A percentile compares a stretch with the other conserved stretches of the same genome.
Conservation (phyloP, 2,113 vertebrate species). For the Lagopus leucura region DNA sequence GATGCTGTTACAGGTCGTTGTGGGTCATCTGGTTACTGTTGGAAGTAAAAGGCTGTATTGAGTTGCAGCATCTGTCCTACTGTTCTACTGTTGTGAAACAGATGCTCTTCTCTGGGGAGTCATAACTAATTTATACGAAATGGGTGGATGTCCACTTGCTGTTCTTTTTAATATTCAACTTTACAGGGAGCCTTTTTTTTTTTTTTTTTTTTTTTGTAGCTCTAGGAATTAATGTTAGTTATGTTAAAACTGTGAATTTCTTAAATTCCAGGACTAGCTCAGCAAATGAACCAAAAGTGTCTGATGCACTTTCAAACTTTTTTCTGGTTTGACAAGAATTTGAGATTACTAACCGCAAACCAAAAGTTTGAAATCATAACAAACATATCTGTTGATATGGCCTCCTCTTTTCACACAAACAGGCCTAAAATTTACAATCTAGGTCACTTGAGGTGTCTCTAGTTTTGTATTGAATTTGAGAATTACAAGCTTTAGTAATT, state of each 20-base stretch:
- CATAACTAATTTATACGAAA: not conserved
- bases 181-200: not conserved
- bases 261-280: not conserved
- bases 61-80: not conserved
- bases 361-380: not conserved
- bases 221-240: not conserved
- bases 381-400: not conserved
- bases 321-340: not conserved
- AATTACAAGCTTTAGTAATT: not conserved
- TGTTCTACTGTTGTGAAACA: not conserved
- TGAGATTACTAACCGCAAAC: not conserved
- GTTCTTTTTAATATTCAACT: not conserved
- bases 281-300: not conserved
- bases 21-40: conserved; percentile 24
- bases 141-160: accelerated
- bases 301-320: not conserved
- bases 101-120: not conserved
- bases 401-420: not conserved
- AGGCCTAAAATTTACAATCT: not conserved
- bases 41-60: conserved; percentile 5
- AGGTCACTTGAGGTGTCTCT: not conserved
- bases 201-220: not conserved
- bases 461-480: not conserved
- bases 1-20: not conserved
- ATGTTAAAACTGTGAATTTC: not conserved